Conservation (phyloP, 2,113 vertebrate species). For the Morone chrysops region DNA sequence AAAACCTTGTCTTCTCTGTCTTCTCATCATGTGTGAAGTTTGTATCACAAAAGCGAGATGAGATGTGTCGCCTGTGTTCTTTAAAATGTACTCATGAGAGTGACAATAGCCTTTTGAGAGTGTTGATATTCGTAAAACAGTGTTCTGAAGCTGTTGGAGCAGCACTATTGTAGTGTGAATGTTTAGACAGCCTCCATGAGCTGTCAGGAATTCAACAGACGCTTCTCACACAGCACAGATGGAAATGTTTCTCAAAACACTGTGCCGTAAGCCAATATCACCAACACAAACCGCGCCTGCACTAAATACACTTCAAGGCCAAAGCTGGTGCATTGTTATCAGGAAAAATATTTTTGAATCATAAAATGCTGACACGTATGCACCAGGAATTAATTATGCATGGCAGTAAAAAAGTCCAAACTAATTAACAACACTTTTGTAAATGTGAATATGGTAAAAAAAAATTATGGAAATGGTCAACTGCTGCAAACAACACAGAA, state of each 20-base stretch:
- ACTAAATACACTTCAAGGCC: neutral
- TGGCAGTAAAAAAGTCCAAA: neutral
- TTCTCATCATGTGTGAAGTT: conserved; percentile 13
- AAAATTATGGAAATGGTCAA: neutral
- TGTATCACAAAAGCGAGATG: conserved; percentile 18
- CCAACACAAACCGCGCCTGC: neutral
- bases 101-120: conserved; percentile 4
- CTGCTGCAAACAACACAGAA: neutral
- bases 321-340: neutral
- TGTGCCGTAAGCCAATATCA: conserved; percentile 5
- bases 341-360: neutral
- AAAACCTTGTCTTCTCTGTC: neutral
- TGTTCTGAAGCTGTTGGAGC: conserved; percentile 24
- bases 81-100: neutral
- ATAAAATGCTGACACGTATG: neutral
- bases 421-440: neutral
- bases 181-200: conserved; percentile 23
- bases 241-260: conserved; percentile 48
- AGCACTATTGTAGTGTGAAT: conserved; percentile 25
- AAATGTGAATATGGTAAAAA: neutral
- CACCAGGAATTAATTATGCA: neutral
- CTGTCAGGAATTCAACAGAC: conserved; percentile 47
- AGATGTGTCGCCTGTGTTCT: neutral
- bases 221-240: conserved; percentile 39
- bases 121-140: conserved; percentile 5